These are phyloP conservation scores for Buceros bicornis DNA, from an alignment of 2,797 vertebrate species.

Conservation along the genomic window DNA sequence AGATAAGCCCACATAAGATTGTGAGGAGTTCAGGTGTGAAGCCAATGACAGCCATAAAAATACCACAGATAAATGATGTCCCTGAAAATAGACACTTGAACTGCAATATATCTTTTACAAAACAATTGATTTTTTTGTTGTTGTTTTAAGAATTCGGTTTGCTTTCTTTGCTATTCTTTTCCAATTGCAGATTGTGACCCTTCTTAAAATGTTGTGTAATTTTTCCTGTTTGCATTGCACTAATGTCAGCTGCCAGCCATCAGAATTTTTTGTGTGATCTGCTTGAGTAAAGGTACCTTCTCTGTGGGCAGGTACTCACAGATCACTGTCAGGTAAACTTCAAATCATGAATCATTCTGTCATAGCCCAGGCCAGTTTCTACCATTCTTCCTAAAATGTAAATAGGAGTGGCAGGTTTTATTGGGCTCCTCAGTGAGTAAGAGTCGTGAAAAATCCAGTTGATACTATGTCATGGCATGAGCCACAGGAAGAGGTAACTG, in stretches of 20 bases:
- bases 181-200: background rate
- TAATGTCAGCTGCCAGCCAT: background rate
- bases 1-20: background rate
- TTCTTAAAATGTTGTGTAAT: background rate
- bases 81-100: background rate
- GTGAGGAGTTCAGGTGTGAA: background rate
- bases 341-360: slow-evolving; percentile 12
- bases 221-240: background rate
- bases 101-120: background rate
- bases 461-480: background rate
- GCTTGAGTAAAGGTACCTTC: background rate
- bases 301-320: background rate
- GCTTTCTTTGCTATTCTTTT: background rate
- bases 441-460: background rate
- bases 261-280: background rate
- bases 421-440: background rate
- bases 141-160: background rate
- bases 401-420: background rate
- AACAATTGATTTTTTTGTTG: background rate
- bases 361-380: background rate
- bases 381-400: background rate
- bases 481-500: background rate
- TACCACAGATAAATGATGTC: background rate
- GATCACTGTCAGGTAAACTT: background rate
- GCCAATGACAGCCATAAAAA: background rate